A percentile compares a stretch with the other conserved stretches of the same genome.
Conservation (phyloP, 2,888 invertebrate genomes). For the Diarsia rubi region DNA sequence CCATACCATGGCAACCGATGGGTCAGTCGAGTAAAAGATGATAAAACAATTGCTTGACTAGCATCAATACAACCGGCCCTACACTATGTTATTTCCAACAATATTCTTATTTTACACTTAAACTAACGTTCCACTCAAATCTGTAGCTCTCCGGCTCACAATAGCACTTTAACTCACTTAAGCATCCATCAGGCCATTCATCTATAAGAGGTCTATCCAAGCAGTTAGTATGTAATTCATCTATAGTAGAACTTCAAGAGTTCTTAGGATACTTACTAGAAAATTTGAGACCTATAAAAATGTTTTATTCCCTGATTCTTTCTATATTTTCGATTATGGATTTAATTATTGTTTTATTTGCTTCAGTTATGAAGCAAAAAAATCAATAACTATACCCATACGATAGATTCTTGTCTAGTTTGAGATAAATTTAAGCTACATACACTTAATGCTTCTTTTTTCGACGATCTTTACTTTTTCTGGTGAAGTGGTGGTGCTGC, state of each 20-base stretch:
- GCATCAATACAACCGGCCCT: neutral
- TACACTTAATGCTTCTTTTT: no score
- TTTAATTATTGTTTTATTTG: no score
- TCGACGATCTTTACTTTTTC: no score
- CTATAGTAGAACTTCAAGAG: slow-evolving; percentile 6
- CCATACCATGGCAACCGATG: neutral
- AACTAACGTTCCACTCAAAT: slow-evolving; percentile 40
- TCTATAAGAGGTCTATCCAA: slow-evolving; percentile 18
- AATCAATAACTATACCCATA: no score
- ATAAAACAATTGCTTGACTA: neutral
- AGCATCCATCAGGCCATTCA: slow-evolving; percentile 34
- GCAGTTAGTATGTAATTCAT: slow-evolving; percentile 14
- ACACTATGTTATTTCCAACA: neutral
- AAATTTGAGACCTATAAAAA: neutral
- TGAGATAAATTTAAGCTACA: no score
- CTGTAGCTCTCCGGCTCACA: slow-evolving; percentile 31
- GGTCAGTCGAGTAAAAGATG: neutral
- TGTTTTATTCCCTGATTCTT: neutral
- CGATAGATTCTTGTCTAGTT: no score
- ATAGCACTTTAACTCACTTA: slow-evolving; percentile 39
- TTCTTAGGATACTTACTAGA: neutral
- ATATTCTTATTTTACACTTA: slow-evolving; percentile 19
- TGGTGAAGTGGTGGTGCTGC: no score
- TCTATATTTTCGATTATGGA: neutral
- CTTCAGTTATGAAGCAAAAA: no score